These are phyloP conservation scores for Drosophila lacteicornis DNA, from an alignment of 1,140 invertebrate species.

Conservation along the genomic window DNA sequence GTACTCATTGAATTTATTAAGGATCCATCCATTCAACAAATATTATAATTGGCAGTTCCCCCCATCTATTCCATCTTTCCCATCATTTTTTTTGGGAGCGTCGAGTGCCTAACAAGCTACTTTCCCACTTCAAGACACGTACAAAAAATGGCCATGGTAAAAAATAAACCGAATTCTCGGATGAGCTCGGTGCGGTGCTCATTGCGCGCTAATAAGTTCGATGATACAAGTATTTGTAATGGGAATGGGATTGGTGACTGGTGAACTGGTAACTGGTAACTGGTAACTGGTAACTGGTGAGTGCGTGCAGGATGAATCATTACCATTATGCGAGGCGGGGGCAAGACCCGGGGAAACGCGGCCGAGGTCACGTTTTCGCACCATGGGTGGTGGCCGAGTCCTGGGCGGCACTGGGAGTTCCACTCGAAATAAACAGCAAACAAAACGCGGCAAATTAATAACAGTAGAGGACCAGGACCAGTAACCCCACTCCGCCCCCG, in stretches of 20 bases:
- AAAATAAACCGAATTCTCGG: conserved; percentile 12
- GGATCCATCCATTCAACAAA: not conserved
- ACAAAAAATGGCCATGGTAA: conserved; percentile 31
- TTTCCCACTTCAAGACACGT: conserved; percentile 74
- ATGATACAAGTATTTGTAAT: conserved; percentile 31
- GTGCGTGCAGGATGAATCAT: conserved; percentile 60
- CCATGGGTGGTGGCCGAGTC: conserved; percentile 70
- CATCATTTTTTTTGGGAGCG: conserved; percentile 33
- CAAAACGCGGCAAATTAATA: conserved; percentile 76
- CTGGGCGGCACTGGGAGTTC: conserved; percentile 11
- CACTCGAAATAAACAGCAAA: conserved; percentile 76
- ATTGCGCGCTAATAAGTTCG: conserved; percentile 74
- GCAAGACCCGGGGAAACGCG: conserved; percentile 32
- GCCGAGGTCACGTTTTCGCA: conserved; percentile 79
- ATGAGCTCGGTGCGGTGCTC: conserved; percentile 53
- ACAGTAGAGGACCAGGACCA: conserved; percentile 15
- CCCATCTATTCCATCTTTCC: not conserved
- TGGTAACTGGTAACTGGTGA: not conserved
- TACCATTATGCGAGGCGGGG: conserved; percentile 30
- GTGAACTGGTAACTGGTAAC: conserved; percentile 1
- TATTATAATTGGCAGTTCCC: conserved; percentile 7
- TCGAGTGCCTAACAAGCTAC: conserved; percentile 77
- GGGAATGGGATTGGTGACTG: conserved; percentile 3
- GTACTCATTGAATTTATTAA: not conserved
- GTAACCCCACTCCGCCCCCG: conserved; percentile 1